Percentiles rank a stretch among this genome's conserved stretches.
These are phyloP conservation scores for Eristalis pertinax DNA, from an alignment of 2,888 invertebrate species.

Conservation along the genomic window DNA sequence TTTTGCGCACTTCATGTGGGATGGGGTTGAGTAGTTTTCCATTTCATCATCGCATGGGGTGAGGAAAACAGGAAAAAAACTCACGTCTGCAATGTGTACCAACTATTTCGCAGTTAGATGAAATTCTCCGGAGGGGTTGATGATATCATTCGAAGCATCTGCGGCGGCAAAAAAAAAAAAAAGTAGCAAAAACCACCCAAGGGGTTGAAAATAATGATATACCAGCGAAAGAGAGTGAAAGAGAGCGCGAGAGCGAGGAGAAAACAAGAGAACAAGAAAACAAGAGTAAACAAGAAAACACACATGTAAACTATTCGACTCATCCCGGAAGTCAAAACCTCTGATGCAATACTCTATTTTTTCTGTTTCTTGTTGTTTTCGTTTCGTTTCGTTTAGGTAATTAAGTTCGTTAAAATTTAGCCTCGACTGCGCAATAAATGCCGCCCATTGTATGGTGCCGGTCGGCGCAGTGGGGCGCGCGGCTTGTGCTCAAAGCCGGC, in stretches of 20 bases:
- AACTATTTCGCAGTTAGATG: conserved; percentile 48
- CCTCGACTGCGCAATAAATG: background rate
- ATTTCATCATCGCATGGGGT: conserved; percentile 17
- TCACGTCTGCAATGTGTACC: conserved; percentile 8
- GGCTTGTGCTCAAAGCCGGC: background rate
- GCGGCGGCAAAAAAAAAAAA: no score
- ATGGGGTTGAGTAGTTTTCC: conserved; percentile 19
- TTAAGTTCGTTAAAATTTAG: conserved; percentile 4
- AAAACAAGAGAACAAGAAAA: background rate
- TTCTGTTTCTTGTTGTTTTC: background rate
- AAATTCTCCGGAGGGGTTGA: conserved; percentile 25
- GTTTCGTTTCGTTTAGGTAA: conserved; percentile 14
- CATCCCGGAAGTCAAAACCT: conserved; percentile 14
- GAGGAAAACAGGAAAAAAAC: background rate
- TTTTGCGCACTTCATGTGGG: conserved; percentile 5
- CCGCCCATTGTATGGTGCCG: background rate
- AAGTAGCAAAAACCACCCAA: background rate
- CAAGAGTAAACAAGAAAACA: background rate
- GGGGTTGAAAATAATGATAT: conserved; percentile 12
- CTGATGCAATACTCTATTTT: background rate
- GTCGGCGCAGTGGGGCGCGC: no score
- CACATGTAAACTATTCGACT: background rate
- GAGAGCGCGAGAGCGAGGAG: background rate
- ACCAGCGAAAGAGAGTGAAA: background rate
- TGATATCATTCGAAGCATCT: conserved; percentile 44